Evolutionary conservation across 2,888 invertebrate species (phyloP).

Genomic region (Leptura quadrifasciata): DNA sequence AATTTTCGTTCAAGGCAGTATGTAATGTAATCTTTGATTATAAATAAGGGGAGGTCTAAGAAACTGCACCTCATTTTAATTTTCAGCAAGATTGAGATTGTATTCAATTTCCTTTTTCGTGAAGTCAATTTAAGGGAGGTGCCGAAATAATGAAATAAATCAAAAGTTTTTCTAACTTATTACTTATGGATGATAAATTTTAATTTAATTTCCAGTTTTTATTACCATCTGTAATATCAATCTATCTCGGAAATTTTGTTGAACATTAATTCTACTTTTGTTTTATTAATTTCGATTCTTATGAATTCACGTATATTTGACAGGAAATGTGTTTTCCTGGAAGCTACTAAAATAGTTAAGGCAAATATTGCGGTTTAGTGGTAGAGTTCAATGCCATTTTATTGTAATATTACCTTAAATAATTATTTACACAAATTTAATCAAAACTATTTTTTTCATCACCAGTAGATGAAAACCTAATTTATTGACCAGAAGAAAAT

Average conservation of each 20-base stretch:
- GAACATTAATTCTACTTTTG: background rate
- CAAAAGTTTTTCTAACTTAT: constrained; percentile 53
- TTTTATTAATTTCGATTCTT: constrained; percentile 2
- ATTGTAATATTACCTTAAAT: too few relatives aligned
- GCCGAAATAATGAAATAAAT: constrained; percentile 61
- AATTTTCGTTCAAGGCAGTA: constrained; percentile 28
- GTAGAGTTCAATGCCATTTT: background rate
- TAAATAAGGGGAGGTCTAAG: constrained; percentile 33
- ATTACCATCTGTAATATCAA: constrained; percentile 15
- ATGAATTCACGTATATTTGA: constrained; percentile 5
- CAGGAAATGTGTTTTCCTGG: constrained; percentile 15
- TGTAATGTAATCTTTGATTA: constrained; percentile 42
- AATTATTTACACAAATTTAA: too few relatives aligned
- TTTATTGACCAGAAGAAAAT: too few relatives aligned
- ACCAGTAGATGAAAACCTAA: too few relatives aligned
- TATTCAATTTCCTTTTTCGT: constrained; percentile 62
- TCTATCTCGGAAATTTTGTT: background rate
- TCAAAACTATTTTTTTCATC: too few relatives aligned
- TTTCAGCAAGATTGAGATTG: constrained; percentile 62
- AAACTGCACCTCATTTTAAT: constrained; percentile 57
- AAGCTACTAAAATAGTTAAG: background rate
- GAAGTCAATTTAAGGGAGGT: constrained; percentile 62
- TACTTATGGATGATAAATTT: constrained; percentile 48
- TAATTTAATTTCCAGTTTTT: constrained; percentile 42
- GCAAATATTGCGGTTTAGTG: background rate